Conservation (phyloP, 2,113 vertebrate species). For the Stigmatopora argus region DNA sequence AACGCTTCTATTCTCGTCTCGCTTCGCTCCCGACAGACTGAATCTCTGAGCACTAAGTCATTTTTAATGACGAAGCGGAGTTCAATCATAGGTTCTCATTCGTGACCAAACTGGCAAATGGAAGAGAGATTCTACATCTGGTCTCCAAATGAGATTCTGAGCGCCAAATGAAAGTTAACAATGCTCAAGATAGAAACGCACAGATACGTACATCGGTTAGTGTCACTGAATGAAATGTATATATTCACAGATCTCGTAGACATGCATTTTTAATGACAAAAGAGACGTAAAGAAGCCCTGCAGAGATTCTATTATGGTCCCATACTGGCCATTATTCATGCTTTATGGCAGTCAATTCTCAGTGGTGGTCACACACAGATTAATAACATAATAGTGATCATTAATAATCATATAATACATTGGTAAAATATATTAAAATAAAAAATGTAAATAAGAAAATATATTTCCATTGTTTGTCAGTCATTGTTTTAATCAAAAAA, state of each 20-base stretch:
- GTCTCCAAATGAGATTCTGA: constrained; percentile 2
- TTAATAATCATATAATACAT: too few species aligned
- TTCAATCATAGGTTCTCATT: constrained; percentile 52
- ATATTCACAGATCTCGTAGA: constrained; percentile 52
- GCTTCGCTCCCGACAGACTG: constrained; percentile 14
- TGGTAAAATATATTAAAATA: too few species aligned
- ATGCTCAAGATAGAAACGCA: neutral
- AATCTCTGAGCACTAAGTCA: constrained; percentile 46
- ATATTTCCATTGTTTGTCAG: too few species aligned
- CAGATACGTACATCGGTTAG: neutral
- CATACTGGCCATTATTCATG: neutral
- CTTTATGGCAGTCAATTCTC: constrained; percentile 3
- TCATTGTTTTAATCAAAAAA: too few species aligned
- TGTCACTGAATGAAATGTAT: neutral
- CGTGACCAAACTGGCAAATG: constrained; percentile 24
- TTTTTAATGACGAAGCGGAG: constrained; percentile 1
- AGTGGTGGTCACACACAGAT: neutral
- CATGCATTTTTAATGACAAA: constrained; percentile 68
- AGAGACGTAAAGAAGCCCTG: constrained; percentile 67
- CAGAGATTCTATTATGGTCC: neutral
- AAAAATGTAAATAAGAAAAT: too few species aligned
- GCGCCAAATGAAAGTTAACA: neutral
- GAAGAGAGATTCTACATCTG: constrained; percentile 2
- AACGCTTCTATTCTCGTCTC: constrained; percentile 29
- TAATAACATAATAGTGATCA: too few species aligned